Evolutionary conservation across 2,797 vertebrate species (phyloP), one percentile per base, ranked within the genome.

Genomic region (Streptopelia turtur): DNA sequence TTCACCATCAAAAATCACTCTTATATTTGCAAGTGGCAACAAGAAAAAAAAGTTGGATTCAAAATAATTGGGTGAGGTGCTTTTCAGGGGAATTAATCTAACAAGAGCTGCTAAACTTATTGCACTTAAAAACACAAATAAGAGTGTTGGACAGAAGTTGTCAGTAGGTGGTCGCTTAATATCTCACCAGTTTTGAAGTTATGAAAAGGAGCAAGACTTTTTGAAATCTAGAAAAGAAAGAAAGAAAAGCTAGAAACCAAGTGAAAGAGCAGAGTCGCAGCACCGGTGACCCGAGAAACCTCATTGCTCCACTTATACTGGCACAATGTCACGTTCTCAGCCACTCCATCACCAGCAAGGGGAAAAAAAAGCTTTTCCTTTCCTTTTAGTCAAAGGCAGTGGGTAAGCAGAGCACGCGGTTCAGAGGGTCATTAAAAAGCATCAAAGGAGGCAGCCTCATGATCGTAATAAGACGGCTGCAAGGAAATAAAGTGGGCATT

Each of bases 401-500:
- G 98, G 97, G 97, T 98, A 98, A 98, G 98, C 97, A 90, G 97
- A 98, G 98, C 97, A 98, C 97, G 93, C 97, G 95, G 98, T 98
- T 99, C 98, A 98, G 98, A 98, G 97, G 97, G 98, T 98, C 98
- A 98, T 99, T 98, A 98, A 98, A 98, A 98, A 98, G 92, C 98
- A 98, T 98, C 98, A 98, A 98, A 98, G 98, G 97, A 98, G 96
- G 97, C 98, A 98, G 98, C 97, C 97, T 97, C 98, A 98, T 98
- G 98, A 99, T 98, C 98, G 98, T 98, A 99, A 99, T 98, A 98
- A 98, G 98, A 98, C 97, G 98, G 98, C 98, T 98, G 98, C 97
- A 98, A 98, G 98, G 98, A 99, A 99, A 99, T 99, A 99, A 99
- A 99, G 98, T 98, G 98, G 98, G 98, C 98, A 99, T 99, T 99